Evolutionary conservation across 2,113 vertebrate species (phyloP), one percentile per base, ranked within the genome.

Genomic region (Pantherophis guttatus): DNA sequence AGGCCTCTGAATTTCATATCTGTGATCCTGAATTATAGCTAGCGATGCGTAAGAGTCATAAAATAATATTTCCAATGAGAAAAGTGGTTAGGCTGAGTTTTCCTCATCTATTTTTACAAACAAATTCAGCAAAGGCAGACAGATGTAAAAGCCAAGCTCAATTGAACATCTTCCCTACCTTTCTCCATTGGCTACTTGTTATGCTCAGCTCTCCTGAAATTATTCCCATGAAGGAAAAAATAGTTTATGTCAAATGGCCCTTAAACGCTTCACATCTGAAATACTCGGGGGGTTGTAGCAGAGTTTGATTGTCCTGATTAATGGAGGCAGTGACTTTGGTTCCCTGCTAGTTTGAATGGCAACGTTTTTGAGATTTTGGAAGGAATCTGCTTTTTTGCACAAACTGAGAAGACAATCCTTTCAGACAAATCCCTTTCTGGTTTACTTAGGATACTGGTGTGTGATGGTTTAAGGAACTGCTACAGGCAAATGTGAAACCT

Each of bases 1-100:
- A 21, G 33, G 55, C 88, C 88, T 93, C 92, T 93, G 24, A 94
- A 17, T 87, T 94, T 86, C 88, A 17, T 70, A 94, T 93, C 91
- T 94, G 58, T 87, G 87, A 92, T 62, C 91, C 50, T 62, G 39
- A 95, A 10, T 86, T 75, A 70, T 91, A 90, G 59, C 94, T 81
- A 48, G 23, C 93, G 90, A 53, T 23, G 48, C 4, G 0, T 11
- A 86, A 86, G 13, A 50, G 85, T 50, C 48, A 87, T 8, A 92
- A 81, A 81, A 81, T 81, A 17, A 95, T 44, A 52, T 59, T 1
- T 91, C 89, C 29, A 53, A 0, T 10, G 92, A 9, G 0, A 88
- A 92, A 95, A 92, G 0, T 2, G 13, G 50, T 93, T 89, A 87
- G 3, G 85, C 93, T 13, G 33, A 55, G 62, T 39, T 50, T 48